Evolutionary conservation across 2,888 invertebrate genomes (phyloP), one percentile per base, ranked within the genome.

Genomic region (Spilosoma lubricipeda): DNA sequence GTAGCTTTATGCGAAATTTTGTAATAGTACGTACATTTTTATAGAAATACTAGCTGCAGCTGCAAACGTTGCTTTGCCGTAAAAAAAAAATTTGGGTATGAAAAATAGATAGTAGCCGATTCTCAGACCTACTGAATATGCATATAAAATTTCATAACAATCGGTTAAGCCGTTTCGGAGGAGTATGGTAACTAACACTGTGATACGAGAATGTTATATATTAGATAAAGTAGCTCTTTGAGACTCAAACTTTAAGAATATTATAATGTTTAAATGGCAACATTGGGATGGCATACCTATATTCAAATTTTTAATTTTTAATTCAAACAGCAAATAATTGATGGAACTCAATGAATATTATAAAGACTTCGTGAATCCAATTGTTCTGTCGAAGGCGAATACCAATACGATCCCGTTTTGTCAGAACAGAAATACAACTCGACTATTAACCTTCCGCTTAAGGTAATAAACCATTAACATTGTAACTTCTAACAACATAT

Each of bases 381-480:
- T 91, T 89, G 90, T 91, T 86, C 88, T 90, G 90, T 88, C 90
- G 89, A 86, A 88, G 84, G 80, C 77, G 84, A 85, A 85, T 87
- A 72, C 84, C 83, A 85, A 79, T 85, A 87, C 87, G 83, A 87
- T 86, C 76, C 79, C 83, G 80, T 88, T 88, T 89, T 90, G 89
- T 88, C 89, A 89, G 88, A 88, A 84, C 80, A 80, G 85, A 77
- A 83, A 84, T 85, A 86, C 45, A 45, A 15, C 79, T 36, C 78
- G 76, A 77, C 77, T 72, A 76, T 79, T 83, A 85, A 84, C 81
- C 82, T 85, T 79, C 91, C 90, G 80, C 82, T 88, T 90, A 91
- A 90, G 93, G 93, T 89, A 91, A 91, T 90, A 90, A 92, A 91
- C 92, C 90, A 94, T 93, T 94, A 92, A 89, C 91, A 91, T 93